These are phyloP conservation scores for Plecturocebus donacophilus DNA, from an alignment of 2,113 vertebrate genomes.

Conservation along the genomic window DNA sequence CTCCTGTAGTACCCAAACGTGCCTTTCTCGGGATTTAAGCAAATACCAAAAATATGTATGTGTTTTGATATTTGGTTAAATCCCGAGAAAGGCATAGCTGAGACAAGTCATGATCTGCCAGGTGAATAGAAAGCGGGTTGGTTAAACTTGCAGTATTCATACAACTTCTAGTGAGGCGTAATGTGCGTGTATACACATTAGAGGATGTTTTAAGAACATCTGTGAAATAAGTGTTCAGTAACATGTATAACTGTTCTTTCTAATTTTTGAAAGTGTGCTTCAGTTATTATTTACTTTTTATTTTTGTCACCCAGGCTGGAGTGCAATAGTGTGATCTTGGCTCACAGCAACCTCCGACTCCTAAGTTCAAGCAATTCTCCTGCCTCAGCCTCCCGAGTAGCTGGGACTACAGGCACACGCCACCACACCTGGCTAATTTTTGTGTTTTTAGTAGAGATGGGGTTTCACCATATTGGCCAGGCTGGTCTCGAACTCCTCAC, in stretches of 20 bases:
- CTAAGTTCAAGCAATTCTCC: too few species aligned
- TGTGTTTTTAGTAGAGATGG: too few species aligned
- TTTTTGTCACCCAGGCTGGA: too few species aligned
- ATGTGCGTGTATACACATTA: background rate
- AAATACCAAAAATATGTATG: too few species aligned
- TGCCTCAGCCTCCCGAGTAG: too few species aligned
- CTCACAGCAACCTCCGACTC: too few species aligned
- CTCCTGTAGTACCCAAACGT: background rate
- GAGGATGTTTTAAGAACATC: background rate
- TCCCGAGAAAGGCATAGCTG: background rate
- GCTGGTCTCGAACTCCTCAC: too few species aligned
- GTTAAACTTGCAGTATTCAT: background rate
- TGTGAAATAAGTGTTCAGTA: background rate
- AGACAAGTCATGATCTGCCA: background rate
- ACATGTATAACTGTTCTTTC: background rate
- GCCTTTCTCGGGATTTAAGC: too few species aligned
- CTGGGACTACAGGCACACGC: too few species aligned
- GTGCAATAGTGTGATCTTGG: too few species aligned
- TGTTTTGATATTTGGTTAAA: background rate
- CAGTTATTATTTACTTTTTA: background rate
- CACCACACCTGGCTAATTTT: too few species aligned
- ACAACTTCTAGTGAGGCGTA: background rate
- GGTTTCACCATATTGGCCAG: too few species aligned
- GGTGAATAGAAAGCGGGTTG: background rate
- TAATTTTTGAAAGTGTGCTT: slow-evolving; percentile 13